Evolutionary conservation across 2,888 invertebrate species (phyloP).

Genomic region (Tineola bisselliella): DNA sequence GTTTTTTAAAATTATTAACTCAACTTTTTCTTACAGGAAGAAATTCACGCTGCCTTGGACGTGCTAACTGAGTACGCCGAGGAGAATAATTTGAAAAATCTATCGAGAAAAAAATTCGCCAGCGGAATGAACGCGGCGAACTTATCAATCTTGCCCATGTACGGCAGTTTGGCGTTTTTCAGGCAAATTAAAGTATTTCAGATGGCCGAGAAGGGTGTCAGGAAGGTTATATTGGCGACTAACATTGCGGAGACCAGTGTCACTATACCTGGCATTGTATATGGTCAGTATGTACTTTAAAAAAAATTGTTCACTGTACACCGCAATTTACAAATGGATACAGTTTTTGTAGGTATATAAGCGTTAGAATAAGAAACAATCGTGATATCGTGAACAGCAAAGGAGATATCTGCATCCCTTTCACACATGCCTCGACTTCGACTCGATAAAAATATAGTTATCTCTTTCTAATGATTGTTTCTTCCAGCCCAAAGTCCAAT

Average conservation of each 20-base stretch:
- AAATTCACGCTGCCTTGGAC: conserved; percentile 82
- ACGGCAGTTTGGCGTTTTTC: conserved; percentile 83
- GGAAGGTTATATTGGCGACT: conserved; percentile 93
- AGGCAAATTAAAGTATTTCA: conserved; percentile 75
- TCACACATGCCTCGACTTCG: too few species aligned
- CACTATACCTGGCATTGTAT: conserved; percentile 92
- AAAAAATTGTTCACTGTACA: too few species aligned
- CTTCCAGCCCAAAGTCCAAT: too few species aligned
- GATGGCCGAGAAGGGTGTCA: conserved; percentile 71
- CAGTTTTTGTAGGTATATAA: too few species aligned
- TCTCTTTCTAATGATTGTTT: too few species aligned
- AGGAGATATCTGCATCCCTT: too few species aligned
- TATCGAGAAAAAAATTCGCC: conserved; percentile 44
- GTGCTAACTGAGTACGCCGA: conserved; percentile 70
- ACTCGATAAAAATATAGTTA: too few species aligned
- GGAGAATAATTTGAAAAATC: conserved; percentile 54
- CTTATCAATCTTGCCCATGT: conserved; percentile 85
- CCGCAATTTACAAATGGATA: not conserved
- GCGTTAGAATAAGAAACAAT: too few species aligned
- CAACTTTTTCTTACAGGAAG: conserved; percentile 70
- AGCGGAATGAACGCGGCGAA: conserved; percentile 45
- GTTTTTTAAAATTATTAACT: not conserved
- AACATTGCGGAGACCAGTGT: conserved; percentile 98
- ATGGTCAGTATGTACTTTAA: conserved; percentile 72
- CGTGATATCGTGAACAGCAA: too few species aligned